phyloP scores from a whole-genome alignment of 35 echinoderm and acorn worm species.

The Strongylocentrotus purpuratus region DNA sequence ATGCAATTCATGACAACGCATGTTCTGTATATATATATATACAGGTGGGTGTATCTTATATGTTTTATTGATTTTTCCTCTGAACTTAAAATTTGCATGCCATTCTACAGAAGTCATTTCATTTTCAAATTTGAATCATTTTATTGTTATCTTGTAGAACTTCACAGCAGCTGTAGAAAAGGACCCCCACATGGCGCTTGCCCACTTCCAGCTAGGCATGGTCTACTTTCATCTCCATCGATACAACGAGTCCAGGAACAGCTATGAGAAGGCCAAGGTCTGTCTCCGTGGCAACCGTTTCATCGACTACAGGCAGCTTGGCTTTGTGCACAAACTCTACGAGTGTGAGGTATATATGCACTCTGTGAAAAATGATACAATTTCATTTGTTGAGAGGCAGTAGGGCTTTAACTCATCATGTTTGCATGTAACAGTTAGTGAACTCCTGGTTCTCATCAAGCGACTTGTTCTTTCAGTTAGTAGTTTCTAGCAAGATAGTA shows the following conservation, averaged over 20 bases:
- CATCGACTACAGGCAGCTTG: slow-evolving; percentile 95
- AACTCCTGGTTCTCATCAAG: no score
- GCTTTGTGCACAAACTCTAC: slow-evolving; percentile 75
- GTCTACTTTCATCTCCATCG: slow-evolving; percentile 50
- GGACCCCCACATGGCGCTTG: slow-evolving; percentile 84
- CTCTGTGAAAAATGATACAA: no score
- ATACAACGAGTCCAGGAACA: slow-evolving; percentile 64
- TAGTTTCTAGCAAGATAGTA: no score
- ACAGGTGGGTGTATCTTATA: no score
- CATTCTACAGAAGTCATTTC: neutral
- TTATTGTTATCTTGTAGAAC: slow-evolving; percentile 17
- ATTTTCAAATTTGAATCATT: neutral
- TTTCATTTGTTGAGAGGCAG: no score
- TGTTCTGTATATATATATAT: neutral
- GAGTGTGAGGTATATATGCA: slow-evolving; percentile 82
- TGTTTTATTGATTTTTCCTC: neutral
- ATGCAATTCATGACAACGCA: neutral
- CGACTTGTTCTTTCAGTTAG: no score
- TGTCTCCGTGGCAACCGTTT: slow-evolving; percentile 84
- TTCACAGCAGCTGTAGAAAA: slow-evolving; percentile 62
- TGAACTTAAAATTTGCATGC: neutral
- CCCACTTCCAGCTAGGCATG: slow-evolving; percentile 82
- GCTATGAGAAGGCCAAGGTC: slow-evolving; percentile 67
- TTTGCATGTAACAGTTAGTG: no score
- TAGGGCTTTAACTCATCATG: no score